Conservation (phyloP, 92 coral and sea anemone genomes). For the Zoanthus gigantus region DNA sequence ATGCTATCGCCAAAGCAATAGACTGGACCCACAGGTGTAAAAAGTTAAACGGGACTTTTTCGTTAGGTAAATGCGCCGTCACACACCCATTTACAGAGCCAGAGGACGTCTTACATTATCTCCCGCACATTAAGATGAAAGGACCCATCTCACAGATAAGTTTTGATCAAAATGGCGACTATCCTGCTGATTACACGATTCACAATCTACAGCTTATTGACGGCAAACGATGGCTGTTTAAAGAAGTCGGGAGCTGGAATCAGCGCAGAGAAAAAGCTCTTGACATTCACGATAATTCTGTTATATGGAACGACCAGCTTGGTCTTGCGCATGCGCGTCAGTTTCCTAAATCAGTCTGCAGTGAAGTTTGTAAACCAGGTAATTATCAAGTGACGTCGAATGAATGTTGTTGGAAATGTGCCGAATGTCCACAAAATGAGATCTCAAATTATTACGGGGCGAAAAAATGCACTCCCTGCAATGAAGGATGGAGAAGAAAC, state of each 20-base stretch:
- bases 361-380: constrained; percentile 76
- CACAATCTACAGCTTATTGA: constrained; percentile 66
- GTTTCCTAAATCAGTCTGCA: constrained; percentile 78
- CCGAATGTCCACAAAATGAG: constrained; percentile 59
- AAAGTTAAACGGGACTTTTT: constrained; percentile 43
- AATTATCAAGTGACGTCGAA: constrained; percentile 69
- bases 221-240: constrained; percentile 64
- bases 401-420: constrained; percentile 90
- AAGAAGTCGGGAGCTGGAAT: constrained; percentile 79
- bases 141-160: constrained; percentile 55
- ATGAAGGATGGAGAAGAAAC: constrained; percentile 66
- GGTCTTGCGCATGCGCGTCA: constrained; percentile 34
- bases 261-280: constrained; percentile 49
- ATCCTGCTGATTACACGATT: constrained; percentile 63
- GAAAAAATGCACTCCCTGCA: constrained; percentile 73
- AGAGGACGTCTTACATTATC: constrained; percentile 58
- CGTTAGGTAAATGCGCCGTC: constrained; percentile 58
- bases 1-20: constrained; percentile 92
- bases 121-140: constrained; percentile 57
- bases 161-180: constrained; percentile 84
- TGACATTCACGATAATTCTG: constrained; percentile 35
- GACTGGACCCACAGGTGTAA: constrained; percentile 68
- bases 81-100: constrained; percentile 59
- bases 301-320: constrained; percentile 65
- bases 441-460: constrained; percentile 61